A percentile compares a stretch with the other conserved stretches of the same genome.
Evolutionary conservation across 2,113 vertebrate species (phyloP).

Genomic region (Heliornis fulica): DNA sequence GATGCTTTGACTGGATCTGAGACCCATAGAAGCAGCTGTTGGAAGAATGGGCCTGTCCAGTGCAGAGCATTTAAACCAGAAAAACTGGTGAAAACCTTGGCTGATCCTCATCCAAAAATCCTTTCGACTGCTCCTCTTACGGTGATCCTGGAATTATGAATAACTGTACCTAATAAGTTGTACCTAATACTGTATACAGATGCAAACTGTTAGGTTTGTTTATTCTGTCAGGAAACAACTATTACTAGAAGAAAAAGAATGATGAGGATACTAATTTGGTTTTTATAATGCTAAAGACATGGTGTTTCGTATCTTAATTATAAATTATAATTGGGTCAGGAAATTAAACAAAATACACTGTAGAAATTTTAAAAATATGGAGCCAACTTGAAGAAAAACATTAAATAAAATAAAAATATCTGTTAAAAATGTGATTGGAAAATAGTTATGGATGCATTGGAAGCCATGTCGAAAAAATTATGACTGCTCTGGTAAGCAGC

Average conservation of each 20-base stretch:
- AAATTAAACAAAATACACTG: not conserved
- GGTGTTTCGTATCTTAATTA: not conserved
- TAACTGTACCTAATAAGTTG: not conserved
- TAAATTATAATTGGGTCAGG: not conserved
- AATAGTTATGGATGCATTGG: slow-evolving; percentile 8
- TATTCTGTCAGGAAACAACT: not conserved
- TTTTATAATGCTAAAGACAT: not conserved
- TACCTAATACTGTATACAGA: not conserved
- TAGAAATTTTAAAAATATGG: not conserved
- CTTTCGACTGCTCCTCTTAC: not conserved
- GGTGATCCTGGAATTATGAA: not conserved
- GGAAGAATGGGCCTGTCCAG: not conserved
- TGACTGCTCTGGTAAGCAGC: not conserved
- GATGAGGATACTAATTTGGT: not conserved
- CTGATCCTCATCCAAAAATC: not conserved
- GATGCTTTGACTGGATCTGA: not conserved
- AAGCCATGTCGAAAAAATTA: slow-evolving; percentile 15
- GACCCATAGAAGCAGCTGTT: not conserved
- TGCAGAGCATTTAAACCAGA: not conserved
- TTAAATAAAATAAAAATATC: not conserved
- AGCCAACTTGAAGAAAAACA: not conserved
- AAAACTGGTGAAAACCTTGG: not conserved
- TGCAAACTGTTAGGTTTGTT: not conserved
- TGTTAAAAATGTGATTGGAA: slow-evolving; percentile 12
- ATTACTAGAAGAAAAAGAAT: not conserved